These are phyloP conservation scores for Tenthredo notha DNA, from an alignment of 2,888 invertebrate genomes.

Conservation along the genomic window DNA sequence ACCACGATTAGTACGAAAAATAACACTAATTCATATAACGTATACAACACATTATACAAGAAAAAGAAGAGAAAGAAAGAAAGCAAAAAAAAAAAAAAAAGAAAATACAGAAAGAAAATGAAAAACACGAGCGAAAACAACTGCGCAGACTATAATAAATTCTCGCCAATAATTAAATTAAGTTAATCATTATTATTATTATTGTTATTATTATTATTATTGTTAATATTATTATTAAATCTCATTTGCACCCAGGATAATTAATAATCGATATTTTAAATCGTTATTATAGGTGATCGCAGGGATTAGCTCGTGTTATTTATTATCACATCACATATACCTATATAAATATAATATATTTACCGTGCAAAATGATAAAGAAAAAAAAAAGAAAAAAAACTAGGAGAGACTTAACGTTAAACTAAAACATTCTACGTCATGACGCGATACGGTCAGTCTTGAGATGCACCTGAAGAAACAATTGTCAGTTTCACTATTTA, in stretches of 20 bases:
- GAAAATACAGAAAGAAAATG: too few relatives aligned
- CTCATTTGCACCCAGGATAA: background rate
- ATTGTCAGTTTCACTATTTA: conserved; percentile 53
- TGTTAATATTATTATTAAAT: background rate
- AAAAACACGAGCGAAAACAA: background rate
- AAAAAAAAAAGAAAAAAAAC: background rate
- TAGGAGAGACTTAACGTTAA: conserved; percentile 1
- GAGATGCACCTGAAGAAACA: conserved; percentile 66
- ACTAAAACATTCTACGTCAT: conserved; percentile 37
- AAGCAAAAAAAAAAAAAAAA: too few relatives aligned
- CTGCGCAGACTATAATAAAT: background rate
- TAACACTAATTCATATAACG: background rate
- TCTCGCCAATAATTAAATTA: background rate
- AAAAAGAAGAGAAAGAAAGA: background rate
- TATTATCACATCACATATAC: conserved; percentile 22
- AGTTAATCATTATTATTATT: background rate
- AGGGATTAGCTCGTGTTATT: background rate
- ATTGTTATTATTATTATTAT: background rate
- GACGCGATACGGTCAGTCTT: conserved; percentile 62
- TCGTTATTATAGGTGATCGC: too few relatives aligned
- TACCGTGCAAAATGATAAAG: background rate
- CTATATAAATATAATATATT: background rate
- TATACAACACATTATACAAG: conserved; percentile 16
- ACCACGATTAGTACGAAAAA: conserved; percentile 8
- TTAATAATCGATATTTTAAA: background rate